These are phyloP conservation scores for Microcebus murinus DNA, from an alignment of 2,113 vertebrate genomes.

Conservation along the genomic window DNA sequence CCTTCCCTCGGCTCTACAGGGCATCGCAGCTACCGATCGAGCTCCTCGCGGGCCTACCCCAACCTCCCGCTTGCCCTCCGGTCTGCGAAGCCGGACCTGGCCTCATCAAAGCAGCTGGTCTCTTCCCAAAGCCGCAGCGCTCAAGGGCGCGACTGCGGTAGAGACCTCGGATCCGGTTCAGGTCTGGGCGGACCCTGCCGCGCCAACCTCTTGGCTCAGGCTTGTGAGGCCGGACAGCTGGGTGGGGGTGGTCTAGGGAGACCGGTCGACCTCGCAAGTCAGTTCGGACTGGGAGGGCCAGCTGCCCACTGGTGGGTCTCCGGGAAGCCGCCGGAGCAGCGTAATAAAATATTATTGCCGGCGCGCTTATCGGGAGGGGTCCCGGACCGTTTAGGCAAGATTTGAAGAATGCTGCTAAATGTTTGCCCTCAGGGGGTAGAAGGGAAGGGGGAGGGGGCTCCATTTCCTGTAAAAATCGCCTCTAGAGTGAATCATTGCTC, in stretches of 20 bases:
- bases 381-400: slow-evolving; percentile 16
- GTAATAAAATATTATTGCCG: slow-evolving; percentile 33
- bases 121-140: not conserved
- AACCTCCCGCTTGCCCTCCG: not conserved
- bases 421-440: slow-evolving; percentile 60
- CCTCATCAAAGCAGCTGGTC: not conserved
- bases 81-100: not conserved
- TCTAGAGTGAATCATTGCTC: slow-evolving; percentile 66
- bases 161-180: not conserved
- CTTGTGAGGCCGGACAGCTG: not conserved
- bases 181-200: not conserved
- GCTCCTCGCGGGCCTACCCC: not conserved
- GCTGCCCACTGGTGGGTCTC: not conserved
- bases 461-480: slow-evolving; percentile 62
- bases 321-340: not conserved
- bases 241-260: not conserved
- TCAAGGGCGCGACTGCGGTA: not conserved
- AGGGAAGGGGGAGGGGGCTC: slow-evolving; percentile 44
- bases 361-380: not conserved
- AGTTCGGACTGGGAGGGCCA: not conserved
- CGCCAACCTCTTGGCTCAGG: not conserved
- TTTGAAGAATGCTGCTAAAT: slow-evolving; percentile 63
- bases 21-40: not conserved
- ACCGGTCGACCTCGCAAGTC: not conserved
- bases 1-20: not conserved